Evolutionary conservation across 92 coral and sea anemone species (phyloP).

Genomic region (Scolanthus callimorphus): DNA sequence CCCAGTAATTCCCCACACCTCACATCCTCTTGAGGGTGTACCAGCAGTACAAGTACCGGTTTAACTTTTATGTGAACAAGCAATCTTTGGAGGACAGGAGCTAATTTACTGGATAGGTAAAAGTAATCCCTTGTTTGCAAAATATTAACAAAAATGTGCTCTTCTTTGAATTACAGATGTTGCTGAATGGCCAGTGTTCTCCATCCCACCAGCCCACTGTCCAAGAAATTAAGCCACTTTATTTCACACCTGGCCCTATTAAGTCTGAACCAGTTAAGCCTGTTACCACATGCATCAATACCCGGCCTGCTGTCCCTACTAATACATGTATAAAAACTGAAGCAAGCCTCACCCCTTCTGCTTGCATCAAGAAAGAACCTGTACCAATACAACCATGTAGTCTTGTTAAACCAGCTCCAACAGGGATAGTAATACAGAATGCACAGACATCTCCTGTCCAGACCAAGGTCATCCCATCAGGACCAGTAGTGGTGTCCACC

Average conservation of each 20-base stretch:
- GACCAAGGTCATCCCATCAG: conserved; percentile 5
- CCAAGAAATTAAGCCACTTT: conserved; percentile 31
- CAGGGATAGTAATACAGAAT: conserved; percentile 19
- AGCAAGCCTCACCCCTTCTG: conserved; percentile 52
- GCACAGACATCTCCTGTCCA: conserved; percentile 8
- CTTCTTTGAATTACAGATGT: no score
- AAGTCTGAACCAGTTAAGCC: conserved; percentile 39
- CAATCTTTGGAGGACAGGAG: no score
- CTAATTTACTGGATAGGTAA: no score
- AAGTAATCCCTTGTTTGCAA: no score
- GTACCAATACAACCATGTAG: conserved; percentile 58
- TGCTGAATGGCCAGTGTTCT: conserved; percentile 68
- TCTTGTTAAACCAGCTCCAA: conserved; percentile 54
- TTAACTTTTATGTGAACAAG: no score
- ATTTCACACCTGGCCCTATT: conserved; percentile 22
- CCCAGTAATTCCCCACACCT: no score
- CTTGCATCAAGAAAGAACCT: conserved; percentile 60
- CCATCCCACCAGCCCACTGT: conserved; percentile 59
- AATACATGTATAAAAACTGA: conserved; percentile 43
- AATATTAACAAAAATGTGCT: no score
- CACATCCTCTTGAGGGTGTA: no score
- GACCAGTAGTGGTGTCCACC: conserved; percentile 8
- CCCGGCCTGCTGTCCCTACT: conserved; percentile 12
- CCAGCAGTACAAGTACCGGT: no score
- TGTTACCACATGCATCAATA: conserved; percentile 10